Evolutionary conservation across 1,140 invertebrate genomes (phyloP).

Genomic region (Radopholus similis): DNA sequence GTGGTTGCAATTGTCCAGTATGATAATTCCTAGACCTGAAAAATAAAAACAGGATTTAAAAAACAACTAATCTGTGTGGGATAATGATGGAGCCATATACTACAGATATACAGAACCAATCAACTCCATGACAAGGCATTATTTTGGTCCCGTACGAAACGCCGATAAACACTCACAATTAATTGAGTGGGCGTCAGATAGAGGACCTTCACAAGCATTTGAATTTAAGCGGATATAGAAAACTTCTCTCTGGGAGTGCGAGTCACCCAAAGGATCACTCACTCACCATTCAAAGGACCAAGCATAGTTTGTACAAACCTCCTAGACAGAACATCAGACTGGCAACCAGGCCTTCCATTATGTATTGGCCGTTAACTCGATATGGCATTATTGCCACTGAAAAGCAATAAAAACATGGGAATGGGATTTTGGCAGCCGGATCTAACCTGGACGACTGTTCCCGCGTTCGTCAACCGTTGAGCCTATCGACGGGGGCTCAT

Average conservation of each 20-base stretch:
- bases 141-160: not conserved
- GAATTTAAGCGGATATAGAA: not conserved
- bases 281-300: not conserved
- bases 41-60: slow-evolving; percentile 56
- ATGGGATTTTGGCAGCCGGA: not conserved
- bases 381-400: slow-evolving; percentile 50
- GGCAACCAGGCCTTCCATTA: slow-evolving; percentile 52
- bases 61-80: not conserved
- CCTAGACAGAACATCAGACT: slow-evolving; percentile 53
- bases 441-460: slow-evolving; percentile 1
- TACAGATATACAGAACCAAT: slow-evolving; percentile 10
- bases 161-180: not conserved
- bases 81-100: not conserved
- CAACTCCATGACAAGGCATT: not conserved
- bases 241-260: not conserved
- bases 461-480: slow-evolving; percentile 11
- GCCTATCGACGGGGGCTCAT: slow-evolving; percentile 48
- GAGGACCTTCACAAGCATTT: not conserved
- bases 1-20: slow-evolving; percentile 87
- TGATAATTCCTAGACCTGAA: slow-evolving; percentile 81
- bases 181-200: not conserved
- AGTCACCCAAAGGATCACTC: not conserved
- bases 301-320: slow-evolving; percentile 21
- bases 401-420: not conserved
- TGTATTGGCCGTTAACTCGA: slow-evolving; percentile 49